A percentile compares a stretch with the other conserved stretches of the same genome.
These are phyloP conservation scores for Anagrus nilaparvatae DNA, from an alignment of 1,140 invertebrate genomes.

Conservation along the genomic window DNA sequence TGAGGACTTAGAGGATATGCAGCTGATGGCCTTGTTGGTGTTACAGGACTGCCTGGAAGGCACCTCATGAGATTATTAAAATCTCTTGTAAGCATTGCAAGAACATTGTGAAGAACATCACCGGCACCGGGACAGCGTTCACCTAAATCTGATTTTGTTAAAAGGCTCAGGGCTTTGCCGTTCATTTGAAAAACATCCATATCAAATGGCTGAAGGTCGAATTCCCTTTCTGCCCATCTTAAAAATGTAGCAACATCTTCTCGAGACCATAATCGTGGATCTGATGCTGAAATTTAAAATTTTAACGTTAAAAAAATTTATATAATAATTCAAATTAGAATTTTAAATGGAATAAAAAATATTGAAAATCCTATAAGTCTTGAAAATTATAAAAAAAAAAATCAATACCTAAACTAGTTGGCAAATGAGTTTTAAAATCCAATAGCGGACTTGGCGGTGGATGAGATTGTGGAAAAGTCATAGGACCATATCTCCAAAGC, in stretches of 20 bases:
- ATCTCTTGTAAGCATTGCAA: conserved; percentile 77
- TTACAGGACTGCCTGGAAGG: conserved; percentile 73
- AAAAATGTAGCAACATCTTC: conserved; percentile 84
- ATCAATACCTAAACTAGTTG: conserved; percentile 52
- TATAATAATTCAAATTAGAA: neutral
- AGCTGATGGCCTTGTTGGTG: conserved; percentile 70
- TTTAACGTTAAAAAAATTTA: conserved; percentile 2
- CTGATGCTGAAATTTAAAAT: conserved; percentile 52
- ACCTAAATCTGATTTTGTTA: conserved; percentile 81
- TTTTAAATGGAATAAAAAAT: neutral
- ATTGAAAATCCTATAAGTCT: neutral
- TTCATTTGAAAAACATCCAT: conserved; percentile 96
- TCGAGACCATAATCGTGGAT: conserved; percentile 81
- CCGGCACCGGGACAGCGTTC: conserved; percentile 85
- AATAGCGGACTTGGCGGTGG: conserved; percentile 60
- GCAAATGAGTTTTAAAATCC: conserved; percentile 78
- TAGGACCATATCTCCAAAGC: conserved; percentile 65
- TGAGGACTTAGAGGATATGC: conserved; percentile 65
- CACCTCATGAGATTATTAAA: conserved; percentile 62
- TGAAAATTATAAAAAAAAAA: too few relatives aligned
- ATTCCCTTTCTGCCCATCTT: conserved; percentile 86
- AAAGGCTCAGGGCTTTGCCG: conserved; percentile 85
- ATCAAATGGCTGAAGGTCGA: conserved; percentile 82
- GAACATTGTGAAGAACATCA: conserved; percentile 85
- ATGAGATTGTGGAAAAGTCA: conserved; percentile 52